phyloP scores from a whole-genome alignment of 2,113 vertebrate species.

The Mirounga angustirostris region DNA sequence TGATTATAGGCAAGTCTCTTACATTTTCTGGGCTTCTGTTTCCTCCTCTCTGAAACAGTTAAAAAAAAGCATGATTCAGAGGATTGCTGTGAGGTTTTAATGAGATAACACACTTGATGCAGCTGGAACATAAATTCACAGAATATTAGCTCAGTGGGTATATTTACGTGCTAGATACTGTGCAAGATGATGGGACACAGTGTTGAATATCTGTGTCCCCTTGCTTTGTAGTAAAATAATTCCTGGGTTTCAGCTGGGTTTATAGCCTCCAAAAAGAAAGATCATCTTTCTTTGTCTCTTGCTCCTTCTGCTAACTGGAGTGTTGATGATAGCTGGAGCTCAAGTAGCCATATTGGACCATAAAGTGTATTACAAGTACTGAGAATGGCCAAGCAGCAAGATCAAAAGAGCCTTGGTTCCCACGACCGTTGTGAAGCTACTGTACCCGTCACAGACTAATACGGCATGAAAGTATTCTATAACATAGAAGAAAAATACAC shows the following conservation, averaged over 20 bases:
- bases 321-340: background rate
- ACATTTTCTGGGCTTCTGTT: background rate
- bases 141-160: background rate
- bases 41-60: background rate
- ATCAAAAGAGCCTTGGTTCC: background rate
- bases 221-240: background rate
- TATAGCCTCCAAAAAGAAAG: background rate
- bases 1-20: background rate
- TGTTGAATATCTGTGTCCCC: background rate
- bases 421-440: background rate
- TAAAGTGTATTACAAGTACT: background rate
- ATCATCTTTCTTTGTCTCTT: background rate
- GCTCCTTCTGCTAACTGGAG: background rate
- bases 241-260: background rate
- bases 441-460: background rate
- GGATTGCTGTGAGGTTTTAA: background rate
- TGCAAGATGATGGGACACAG: background rate
- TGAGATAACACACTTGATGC: background rate
- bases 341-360: background rate
- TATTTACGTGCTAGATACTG: background rate
- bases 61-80: background rate
- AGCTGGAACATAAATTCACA: background rate
- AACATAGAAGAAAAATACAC: background rate
- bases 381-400: background rate
- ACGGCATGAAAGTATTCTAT: background rate